A percentile compares a stretch with the other conserved stretches of the same genome.
These are phyloP conservation scores for Alcedo quadribrachys DNA, from an alignment of 2,797 vertebrate species.

Conservation along the genomic window DNA sequence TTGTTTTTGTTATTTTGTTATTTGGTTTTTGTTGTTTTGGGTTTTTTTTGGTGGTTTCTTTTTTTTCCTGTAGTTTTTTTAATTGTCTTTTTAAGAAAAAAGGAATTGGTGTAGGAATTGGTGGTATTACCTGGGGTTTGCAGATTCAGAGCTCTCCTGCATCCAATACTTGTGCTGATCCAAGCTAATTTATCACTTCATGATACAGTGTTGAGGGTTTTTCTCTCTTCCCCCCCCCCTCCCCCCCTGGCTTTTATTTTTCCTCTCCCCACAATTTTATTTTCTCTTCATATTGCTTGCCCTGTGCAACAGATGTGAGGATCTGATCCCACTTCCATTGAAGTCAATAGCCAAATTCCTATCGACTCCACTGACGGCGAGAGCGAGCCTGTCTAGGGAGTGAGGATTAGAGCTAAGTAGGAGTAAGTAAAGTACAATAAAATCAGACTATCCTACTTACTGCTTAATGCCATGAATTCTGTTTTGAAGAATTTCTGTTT, in stretches of 20 bases:
- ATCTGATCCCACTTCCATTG: constrained; percentile 61
- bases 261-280: background rate
- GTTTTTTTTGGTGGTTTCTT: background rate
- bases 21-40: background rate
- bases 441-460: constrained; percentile 73
- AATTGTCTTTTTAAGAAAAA: background rate
- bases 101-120: background rate
- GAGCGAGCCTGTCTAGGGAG: constrained; percentile 60
- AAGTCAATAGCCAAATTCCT: constrained; percentile 72
- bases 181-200: background rate
- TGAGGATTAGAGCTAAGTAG: constrained; percentile 69
- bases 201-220: background rate
- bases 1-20: background rate
- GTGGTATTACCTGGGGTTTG: background rate
- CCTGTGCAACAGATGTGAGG: constrained; percentile 65
- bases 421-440: constrained; percentile 73
- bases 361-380: constrained; percentile 60
- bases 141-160: background rate
- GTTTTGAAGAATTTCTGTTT: constrained; percentile 73
- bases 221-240: background rate
- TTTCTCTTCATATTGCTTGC: constrained; percentile 12
- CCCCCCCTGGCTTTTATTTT: background rate
- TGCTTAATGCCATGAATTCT: constrained; percentile 70
- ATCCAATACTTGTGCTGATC: background rate
- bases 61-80: background rate